phyloP scores from a whole-genome alignment of 2,113 vertebrate genomes.

The Noturus placidus region DNA sequence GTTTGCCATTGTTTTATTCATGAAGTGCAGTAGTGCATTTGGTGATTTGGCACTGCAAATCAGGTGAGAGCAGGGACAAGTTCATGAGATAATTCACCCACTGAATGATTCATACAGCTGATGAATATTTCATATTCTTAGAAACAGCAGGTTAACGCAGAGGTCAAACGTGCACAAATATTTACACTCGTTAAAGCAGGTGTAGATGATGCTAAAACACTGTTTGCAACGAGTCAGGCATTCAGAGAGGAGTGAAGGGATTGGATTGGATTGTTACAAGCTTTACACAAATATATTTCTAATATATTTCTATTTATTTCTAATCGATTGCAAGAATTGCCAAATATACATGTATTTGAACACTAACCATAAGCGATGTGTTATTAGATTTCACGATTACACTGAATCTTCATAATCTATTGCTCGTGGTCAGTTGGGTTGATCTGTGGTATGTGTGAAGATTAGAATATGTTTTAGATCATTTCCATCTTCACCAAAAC shows the following conservation, averaged over 20 bases:
- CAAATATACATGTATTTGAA: not conserved
- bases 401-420: not conserved
- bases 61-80: slow-evolving; percentile 9
- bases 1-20: slow-evolving; percentile 21
- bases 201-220: slow-evolving; percentile 5
- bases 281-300: not conserved
- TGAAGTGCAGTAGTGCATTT: slow-evolving; percentile 11
- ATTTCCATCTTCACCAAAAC: not conserved
- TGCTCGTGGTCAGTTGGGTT: not conserved
- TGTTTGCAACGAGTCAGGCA: not conserved
- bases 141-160: slow-evolving; percentile 9
- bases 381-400: not conserved
- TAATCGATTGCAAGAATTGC: not conserved
- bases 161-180: slow-evolving; percentile 33
- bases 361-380: not conserved
- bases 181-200: not conserved
- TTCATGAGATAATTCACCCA: not conserved
- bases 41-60: slow-evolving; percentile 11
- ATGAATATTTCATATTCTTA: slow-evolving; percentile 50
- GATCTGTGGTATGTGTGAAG: not conserved
- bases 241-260: not conserved
- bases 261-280: not conserved
- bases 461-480: not conserved
- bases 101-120: slow-evolving; percentile 63
- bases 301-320: not conserved